Evolutionary conservation across 1,140 invertebrate species (phyloP), one percentile per base, ranked within the genome.

Genomic region (Panagrolaimus sp.): DNA sequence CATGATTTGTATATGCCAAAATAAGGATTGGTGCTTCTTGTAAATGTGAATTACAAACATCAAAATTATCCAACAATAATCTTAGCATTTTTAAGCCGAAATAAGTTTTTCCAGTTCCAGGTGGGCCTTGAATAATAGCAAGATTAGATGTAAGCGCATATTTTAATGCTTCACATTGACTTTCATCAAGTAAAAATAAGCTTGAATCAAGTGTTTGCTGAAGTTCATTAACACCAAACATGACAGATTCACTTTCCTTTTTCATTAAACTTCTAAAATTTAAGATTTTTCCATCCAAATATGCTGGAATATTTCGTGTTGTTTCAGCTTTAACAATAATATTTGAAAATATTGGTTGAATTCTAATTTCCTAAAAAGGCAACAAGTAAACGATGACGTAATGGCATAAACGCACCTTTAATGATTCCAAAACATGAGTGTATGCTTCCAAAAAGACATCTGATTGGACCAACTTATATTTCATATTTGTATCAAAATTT

Each of bases 71-170:
- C 16, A 79, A 48, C 2, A 77, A 67, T 13, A 76, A 27, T 8
- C 61, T 38, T 5, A 85, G 8, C 79, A 79, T 71, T 9, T 90
- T 82, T 1, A 68, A 45, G 5, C 89, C 89, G 13, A 91, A 75
- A 76, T 85, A 89, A 0, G 90, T 91, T 84, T 91, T 91, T 0
- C 90, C 90, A 1, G 90, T 91, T 5, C 90, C 90, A 0, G 90
- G 90, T 20, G 87, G 86, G 11, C 85, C 88, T 85, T 92, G 89
- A 81, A 13, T 71, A 62, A 1, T 84, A 3, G 87, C 83, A 20
- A 87, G 65, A 72, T 86, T 84, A 67, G 83, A 84, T 20, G 83
- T 85, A 2, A 87, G 73, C 9, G 85, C 85, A 9, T 69, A 74
- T 57, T 83, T 71, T 38, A 87, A 67, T 3, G 87, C 87, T 65